These are phyloP conservation scores for Phragmatobia fuliginosa DNA, from an alignment of 2,888 invertebrate genomes.

Conservation along the genomic window DNA sequence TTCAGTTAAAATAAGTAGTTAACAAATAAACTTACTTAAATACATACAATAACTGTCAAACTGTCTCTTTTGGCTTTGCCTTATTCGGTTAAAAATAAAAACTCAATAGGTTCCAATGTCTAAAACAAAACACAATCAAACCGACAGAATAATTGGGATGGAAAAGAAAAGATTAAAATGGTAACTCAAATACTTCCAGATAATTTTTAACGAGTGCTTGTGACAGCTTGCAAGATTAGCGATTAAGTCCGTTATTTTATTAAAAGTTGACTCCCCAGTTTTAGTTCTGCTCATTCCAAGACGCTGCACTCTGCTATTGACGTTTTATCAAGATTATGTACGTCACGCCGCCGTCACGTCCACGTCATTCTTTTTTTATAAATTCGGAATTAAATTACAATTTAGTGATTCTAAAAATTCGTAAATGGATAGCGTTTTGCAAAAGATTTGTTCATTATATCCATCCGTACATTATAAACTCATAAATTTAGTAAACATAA, in stretches of 20 bases:
- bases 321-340: constrained; percentile 38
- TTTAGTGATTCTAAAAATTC: not conserved
- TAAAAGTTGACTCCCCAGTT: constrained; percentile 59
- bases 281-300: constrained; percentile 45
- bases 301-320: constrained; percentile 43
- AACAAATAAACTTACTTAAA: no score
- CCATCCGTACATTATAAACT: no score
- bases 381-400: not conserved
- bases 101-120: not conserved
- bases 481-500: no score
- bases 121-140: not conserved
- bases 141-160: not conserved
- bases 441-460: no score
- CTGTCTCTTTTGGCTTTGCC: no score
- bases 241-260: constrained; percentile 60
- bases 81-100: no score
- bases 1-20: no score
- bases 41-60: no score
- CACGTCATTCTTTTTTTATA: no score
- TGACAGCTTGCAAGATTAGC: constrained; percentile 60
- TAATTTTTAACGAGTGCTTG: constrained; percentile 55
- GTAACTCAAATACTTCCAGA: constrained; percentile 37
- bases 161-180: constrained; percentile 23
- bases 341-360: constrained; percentile 10
- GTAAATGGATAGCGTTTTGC: no score